A percentile compares a stretch with the other conserved stretches of the same genome.
Conservation (phyloP, 23 tunicate genomes). For the Aplidium turbinatum region DNA sequence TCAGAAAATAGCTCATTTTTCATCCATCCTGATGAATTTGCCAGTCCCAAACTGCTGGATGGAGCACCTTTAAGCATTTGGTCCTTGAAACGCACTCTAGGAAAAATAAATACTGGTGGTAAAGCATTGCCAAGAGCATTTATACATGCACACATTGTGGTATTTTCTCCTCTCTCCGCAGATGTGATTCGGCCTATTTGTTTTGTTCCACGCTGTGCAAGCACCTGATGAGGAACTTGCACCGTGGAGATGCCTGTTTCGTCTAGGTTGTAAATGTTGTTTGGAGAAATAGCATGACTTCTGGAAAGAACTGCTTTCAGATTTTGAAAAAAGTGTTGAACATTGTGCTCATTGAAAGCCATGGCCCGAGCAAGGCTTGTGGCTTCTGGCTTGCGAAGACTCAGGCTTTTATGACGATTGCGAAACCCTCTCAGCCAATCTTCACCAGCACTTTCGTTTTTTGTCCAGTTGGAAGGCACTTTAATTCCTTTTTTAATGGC, state of each 20-base stretch:
- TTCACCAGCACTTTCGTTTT: constrained; percentile 45
- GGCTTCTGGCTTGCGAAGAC: constrained; percentile 39
- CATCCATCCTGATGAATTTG: constrained; percentile 28
- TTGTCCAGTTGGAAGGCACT: constrained; percentile 16
- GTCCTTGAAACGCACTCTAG: constrained; percentile 27
- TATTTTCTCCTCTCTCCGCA: constrained; percentile 32
- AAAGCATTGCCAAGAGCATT: constrained; percentile 46
- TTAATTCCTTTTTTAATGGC: constrained; percentile 19
- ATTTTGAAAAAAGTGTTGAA: constrained; percentile 28
- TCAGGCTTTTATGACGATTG: background rate
- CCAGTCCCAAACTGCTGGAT: constrained; percentile 26
- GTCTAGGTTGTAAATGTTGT: constrained; percentile 43
- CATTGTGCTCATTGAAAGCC: constrained; percentile 38
- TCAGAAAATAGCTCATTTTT: constrained; percentile 19
- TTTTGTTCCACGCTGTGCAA: constrained; percentile 22
- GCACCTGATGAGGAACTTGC: constrained; percentile 18
- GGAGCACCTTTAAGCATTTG: constrained; percentile 31
- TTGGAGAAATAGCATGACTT: constrained; percentile 16
- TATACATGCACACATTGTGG: constrained; percentile 41
- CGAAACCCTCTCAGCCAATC: constrained; percentile 50
- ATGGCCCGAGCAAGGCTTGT: constrained; percentile 37
- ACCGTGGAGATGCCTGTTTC: constrained; percentile 46
- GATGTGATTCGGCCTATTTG: constrained; percentile 40
- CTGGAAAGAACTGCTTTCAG: constrained; percentile 6
- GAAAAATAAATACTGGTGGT: constrained; percentile 47